A percentile compares a stretch with the other conserved stretches of the same genome.
These are phyloP conservation scores for Phylloscopus trochilus DNA, from an alignment of 2,113 vertebrate genomes.

Conservation along the genomic window DNA sequence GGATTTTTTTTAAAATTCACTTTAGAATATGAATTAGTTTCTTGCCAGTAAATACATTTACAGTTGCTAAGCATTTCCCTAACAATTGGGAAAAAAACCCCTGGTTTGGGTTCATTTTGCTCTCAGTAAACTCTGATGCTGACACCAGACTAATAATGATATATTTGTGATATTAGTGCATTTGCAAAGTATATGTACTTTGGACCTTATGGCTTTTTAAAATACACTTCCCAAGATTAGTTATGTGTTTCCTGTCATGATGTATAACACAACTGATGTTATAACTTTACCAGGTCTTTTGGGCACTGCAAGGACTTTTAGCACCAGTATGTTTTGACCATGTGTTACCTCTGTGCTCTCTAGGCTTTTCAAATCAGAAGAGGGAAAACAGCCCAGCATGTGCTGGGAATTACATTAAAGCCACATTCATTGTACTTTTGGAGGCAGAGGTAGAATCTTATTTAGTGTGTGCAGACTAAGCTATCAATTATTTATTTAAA, in stretches of 20 bases:
- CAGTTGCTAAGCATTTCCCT: background rate
- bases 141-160: conserved; percentile 9
- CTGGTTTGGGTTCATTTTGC: background rate
- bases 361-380: background rate
- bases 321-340: background rate
- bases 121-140: conserved; percentile 33
- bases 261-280: background rate
- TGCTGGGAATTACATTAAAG: background rate
- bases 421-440: background rate
- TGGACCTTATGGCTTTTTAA: background rate
- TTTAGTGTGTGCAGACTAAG: background rate
- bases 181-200: background rate
- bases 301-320: background rate
- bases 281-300: background rate
- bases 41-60: background rate
- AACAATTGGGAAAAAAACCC: background rate
- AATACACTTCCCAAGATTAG: background rate
- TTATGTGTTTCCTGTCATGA: background rate
- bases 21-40: background rate
- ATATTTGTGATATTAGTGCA: background rate
- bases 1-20: background rate
- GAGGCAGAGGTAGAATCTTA: background rate
- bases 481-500: conserved; percentile 2
- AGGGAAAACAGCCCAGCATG: background rate
- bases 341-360: background rate